Percentiles rank a stretch among this genome's conserved stretches.
Evolutionary conservation across 92 coral and sea anemone genomes (phyloP).

Genomic region (Actinernus sp.): DNA sequence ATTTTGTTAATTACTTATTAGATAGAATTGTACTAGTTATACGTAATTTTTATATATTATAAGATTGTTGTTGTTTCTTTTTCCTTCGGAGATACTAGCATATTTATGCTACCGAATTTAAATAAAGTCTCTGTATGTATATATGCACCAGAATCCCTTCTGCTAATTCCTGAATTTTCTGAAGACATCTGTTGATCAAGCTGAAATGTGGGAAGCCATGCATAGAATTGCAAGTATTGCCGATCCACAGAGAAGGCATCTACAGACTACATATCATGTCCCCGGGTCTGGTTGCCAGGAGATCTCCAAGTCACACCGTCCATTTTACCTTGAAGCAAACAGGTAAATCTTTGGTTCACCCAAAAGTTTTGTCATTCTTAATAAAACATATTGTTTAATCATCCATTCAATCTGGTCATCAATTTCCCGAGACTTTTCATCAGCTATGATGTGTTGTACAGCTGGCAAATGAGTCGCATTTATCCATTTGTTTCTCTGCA

Average conservation of each 20-base stretch:
- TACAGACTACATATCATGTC: background rate
- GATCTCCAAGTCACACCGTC: constrained; percentile 3
- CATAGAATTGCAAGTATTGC: constrained; percentile 4
- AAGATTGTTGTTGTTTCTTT: too few species aligned
- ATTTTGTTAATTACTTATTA: too few species aligned
- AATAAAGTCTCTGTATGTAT: too few species aligned
- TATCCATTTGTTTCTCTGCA: constrained; percentile 18
- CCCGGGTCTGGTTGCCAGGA: constrained; percentile 26
- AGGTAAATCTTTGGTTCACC: constrained; percentile 7
- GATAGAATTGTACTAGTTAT: too few species aligned
- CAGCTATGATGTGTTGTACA: background rate
- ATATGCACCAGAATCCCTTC: too few species aligned
- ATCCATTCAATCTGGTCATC: constrained; percentile 25
- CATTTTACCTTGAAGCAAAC: constrained; percentile 24
- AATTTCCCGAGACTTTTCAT: constrained; percentile 7
- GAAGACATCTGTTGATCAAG: constrained; percentile 6
- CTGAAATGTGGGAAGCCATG: constrained; percentile 32
- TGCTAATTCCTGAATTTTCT: constrained; percentile 13
- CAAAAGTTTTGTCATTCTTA: background rate
- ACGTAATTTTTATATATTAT: too few species aligned
- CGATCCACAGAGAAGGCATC: constrained; percentile 22
- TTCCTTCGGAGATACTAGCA: too few species aligned
- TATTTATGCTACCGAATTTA: too few species aligned
- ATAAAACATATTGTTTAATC: background rate
- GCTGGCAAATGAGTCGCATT: constrained; percentile 25